A percentile compares a stretch with the other conserved stretches of the same genome.
Evolutionary conservation across 1,140 invertebrate species (phyloP).

Genomic region (Stenopsyche tienmushanensis): DNA sequence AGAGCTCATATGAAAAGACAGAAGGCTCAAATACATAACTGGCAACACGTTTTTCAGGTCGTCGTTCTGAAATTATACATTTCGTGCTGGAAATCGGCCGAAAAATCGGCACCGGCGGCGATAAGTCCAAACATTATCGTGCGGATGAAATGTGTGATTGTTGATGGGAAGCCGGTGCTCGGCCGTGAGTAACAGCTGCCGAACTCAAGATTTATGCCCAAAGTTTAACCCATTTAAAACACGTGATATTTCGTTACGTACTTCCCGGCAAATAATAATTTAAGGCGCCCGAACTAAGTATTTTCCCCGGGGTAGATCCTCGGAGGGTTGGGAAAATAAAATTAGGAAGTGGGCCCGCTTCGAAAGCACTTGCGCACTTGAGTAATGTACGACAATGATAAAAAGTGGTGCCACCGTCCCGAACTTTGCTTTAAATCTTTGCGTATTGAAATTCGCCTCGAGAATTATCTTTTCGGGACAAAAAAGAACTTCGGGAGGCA

Average conservation of each 20-base stretch:
- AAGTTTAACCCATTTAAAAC: conserved; percentile 42
- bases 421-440: too few species aligned
- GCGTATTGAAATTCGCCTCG: too few species aligned
- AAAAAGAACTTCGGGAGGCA: too few species aligned
- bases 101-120: not conserved
- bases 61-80: not conserved
- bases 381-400: not conserved
- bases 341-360: not conserved
- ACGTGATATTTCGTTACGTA: conserved; percentile 41
- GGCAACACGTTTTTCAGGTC: conserved; percentile 1
- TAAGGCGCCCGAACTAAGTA: conserved; percentile 18
- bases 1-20: too few species aligned
- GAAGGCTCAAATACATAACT: too few species aligned
- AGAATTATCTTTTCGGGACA: too few species aligned
- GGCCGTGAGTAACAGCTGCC: conserved; percentile 34
- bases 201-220: conserved; percentile 40
- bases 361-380: not conserved
- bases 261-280: conserved; percentile 39
- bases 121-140: not conserved
- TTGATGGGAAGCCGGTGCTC: conserved; percentile 18
- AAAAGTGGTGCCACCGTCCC: too few species aligned
- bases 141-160: conserved; percentile 27
- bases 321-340: not conserved
- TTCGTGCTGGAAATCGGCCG: too few species aligned
- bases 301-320: too few species aligned